Base-by-base conservation (phyloP, 2,113 vertebrate species). In the Pituophis catenifer region DNA sequence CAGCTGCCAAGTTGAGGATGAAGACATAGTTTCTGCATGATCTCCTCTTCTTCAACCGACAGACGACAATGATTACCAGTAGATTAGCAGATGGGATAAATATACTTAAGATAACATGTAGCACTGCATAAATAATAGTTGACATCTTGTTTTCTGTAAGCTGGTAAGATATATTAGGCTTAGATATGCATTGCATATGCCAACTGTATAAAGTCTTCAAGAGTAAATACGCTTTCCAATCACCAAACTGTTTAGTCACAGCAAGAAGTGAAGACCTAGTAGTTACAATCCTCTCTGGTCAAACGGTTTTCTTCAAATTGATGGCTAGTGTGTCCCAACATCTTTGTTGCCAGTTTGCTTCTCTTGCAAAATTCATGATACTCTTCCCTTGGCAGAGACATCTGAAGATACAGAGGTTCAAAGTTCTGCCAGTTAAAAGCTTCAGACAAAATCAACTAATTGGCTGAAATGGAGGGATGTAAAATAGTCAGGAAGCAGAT, bases 1-100 rank as follows among this genome's bases (percentile, higher is more conserved):
- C 95, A 0, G 95, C 85, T 19, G 96, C 96, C 93, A 95, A 90
- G 55, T 96, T 96, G 70, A 97, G 95, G 21, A 96, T 91, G 89
- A 93, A 97, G 54, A 96, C 12, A 24, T 96, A 95, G 87, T 94
- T 94, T 88, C 94, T 93, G 59, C 92, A 86, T 0, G 88, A 94
- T 33, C 95, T 94, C 59, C 92, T 96, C 93, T 94, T 96, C 70
- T 95, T 92, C 54, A 96, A 87, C 89, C 91, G 92, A 44, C 65
- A 96, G 38, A 96, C 8, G 0, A 94, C 93, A 24, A 95, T 58
- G 0, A 96, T 96, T 26, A 96, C 94, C 91, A 95, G 50, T 0
- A 96, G 85, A 58, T 96, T 94, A 59, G 96, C 92, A 0, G 81
- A 75, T 3, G 88, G 95, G 89, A 96, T 96, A 81, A 95, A 89